Percentiles rank a stretch among this genome's conserved stretches.
These are phyloP conservation scores for Orientallactaga sibirica DNA, from an alignment of 2,797 vertebrate species.

Conservation along the genomic window DNA sequence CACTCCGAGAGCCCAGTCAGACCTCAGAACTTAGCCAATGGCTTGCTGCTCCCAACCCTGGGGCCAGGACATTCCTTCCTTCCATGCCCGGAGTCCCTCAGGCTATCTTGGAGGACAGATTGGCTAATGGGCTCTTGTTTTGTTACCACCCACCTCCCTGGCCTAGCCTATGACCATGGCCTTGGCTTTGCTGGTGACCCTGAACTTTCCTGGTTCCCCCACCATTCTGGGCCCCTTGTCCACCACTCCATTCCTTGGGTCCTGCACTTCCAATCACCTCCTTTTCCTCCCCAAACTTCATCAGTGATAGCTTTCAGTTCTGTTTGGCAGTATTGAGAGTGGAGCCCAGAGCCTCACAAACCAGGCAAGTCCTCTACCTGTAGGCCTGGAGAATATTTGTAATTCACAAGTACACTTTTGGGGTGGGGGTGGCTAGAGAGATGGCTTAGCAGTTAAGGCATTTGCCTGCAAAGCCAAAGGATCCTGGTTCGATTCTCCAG, in stretches of 20 bases:
- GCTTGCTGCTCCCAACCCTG: background rate
- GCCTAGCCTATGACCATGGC: background rate
- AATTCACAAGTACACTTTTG: background rate
- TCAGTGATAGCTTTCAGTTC: background rate
- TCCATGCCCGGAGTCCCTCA: background rate
- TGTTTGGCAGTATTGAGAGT: background rate
- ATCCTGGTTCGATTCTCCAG: too few relatives aligned
- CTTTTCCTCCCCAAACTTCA: background rate
- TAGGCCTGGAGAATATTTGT: background rate
- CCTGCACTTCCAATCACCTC: background rate
- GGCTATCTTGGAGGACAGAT: background rate
- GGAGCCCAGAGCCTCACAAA: background rate
- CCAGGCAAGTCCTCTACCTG: background rate
- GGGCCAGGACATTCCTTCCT: background rate
- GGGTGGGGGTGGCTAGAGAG: too few relatives aligned
- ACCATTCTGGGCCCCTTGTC: background rate
- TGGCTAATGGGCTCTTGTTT: background rate
- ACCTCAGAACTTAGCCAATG: background rate
- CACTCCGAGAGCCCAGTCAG: too few relatives aligned
- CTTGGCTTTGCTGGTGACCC: background rate
- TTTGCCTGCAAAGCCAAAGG: too few relatives aligned
- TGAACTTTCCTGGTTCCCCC: rapidly evolving
- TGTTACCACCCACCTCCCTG: rapidly evolving
- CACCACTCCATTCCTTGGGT: background rate
- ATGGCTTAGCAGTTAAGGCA: too few relatives aligned